These are phyloP conservation scores for Psilopsiagon aymara DNA, from an alignment of 2,113 vertebrate genomes.

Conservation along the genomic window DNA sequence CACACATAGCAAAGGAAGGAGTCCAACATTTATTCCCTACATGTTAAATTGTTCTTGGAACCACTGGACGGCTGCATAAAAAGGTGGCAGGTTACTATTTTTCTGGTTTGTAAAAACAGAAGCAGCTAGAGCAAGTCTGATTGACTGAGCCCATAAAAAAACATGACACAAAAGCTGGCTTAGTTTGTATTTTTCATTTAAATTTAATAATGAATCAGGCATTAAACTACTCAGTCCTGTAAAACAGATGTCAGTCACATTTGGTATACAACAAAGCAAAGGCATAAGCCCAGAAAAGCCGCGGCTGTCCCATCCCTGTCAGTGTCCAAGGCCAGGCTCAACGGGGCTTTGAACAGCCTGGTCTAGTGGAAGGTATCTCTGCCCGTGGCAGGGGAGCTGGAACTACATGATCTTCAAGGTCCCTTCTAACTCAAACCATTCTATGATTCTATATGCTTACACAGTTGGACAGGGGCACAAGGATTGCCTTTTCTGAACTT, in stretches of 20 bases:
- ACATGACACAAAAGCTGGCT: background rate
- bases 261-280: background rate
- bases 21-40: background rate
- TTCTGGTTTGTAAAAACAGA: background rate
- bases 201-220: background rate
- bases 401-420: background rate
- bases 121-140: background rate
- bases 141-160: background rate
- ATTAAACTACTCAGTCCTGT: background rate
- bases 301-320: background rate
- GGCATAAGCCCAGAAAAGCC: background rate
- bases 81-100: background rate
- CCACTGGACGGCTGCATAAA: background rate
- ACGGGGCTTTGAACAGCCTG: background rate
- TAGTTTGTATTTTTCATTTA: background rate
- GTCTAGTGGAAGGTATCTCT: background rate
- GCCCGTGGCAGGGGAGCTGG: background rate
- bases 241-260: background rate
- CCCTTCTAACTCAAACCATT: background rate
- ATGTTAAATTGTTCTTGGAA: background rate
- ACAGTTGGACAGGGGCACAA: background rate
- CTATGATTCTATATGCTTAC: background rate
- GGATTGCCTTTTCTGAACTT: background rate
- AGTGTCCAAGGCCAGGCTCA: background rate
- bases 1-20: background rate